These are phyloP conservation scores for Ispidina picta DNA, from an alignment of 2,797 vertebrate genomes.

Conservation along the genomic window DNA sequence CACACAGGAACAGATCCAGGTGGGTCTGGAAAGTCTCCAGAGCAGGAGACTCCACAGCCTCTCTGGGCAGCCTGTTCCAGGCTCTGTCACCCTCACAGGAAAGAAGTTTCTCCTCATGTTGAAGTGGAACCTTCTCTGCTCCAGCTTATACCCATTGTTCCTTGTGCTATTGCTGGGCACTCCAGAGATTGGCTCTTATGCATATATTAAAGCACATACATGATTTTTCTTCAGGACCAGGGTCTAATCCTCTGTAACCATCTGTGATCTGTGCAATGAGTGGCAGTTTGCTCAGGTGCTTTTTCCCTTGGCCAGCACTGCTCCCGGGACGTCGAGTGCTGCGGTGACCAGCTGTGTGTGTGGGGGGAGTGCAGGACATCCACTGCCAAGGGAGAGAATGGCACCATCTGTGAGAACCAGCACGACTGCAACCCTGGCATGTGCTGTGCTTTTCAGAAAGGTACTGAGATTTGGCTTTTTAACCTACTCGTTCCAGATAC, in stretches of 20 bases:
- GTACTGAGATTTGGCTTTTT: conserved; percentile 64
- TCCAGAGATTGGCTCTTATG: too few relatives aligned
- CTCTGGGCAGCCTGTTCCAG: too few relatives aligned
- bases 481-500: neutral
- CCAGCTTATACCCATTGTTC: too few relatives aligned
- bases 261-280: rapidly evolving
- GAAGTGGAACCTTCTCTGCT: too few relatives aligned
- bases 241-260: rapidly evolving
- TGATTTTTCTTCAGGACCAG: neutral
- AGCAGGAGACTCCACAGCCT: too few relatives aligned
- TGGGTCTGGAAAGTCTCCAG: too few relatives aligned
- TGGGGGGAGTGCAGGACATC: conserved; percentile 89
- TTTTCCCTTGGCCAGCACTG: conserved; percentile 79
- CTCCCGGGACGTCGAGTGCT: conserved; percentile 89
- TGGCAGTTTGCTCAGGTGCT: neutral
- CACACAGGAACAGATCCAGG: too few relatives aligned
- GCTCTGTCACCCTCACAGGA: too few relatives aligned
- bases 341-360: conserved; percentile 86
- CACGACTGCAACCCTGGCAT: conserved; percentile 85
- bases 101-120: too few relatives aligned
- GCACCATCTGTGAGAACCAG: conserved; percentile 91
- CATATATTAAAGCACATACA: rapidly evolving
- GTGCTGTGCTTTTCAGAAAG: conserved; percentile 92
- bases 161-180: too few relatives aligned
- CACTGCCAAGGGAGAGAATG: conserved; percentile 83